Conservation (phyloP, 2,113 vertebrate species). For the Leptosomus discolor region DNA sequence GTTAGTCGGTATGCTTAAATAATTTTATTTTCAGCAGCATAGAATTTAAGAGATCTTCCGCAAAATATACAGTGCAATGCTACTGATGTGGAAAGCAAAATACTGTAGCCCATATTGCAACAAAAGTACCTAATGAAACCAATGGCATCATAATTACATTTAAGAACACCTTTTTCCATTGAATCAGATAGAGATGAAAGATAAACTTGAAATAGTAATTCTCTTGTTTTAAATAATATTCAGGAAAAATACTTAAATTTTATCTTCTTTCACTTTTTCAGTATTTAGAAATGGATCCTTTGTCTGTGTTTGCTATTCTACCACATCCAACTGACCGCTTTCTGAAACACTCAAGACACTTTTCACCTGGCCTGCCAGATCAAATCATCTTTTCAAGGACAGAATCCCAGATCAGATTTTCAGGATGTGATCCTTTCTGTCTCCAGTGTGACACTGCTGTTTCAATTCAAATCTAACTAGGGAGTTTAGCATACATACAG, state of each 20-base stretch:
- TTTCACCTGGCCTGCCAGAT: not conserved
- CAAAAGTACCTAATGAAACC: not conserved
- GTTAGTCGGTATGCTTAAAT: not conserved
- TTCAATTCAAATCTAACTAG: not conserved
- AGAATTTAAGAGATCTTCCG: not conserved
- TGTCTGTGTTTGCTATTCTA: not conserved
- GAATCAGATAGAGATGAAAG: not conserved
- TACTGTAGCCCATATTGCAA: rapidly evolving
- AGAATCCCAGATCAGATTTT: not conserved
- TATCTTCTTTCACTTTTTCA: not conserved
- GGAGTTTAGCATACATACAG: not conserved
- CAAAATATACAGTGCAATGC: not conserved
- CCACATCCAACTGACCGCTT: not conserved
- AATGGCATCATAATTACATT: not conserved
- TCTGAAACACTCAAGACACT: not conserved
- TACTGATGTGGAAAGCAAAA: not conserved
- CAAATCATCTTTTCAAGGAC: not conserved
- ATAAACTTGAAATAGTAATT: not conserved
- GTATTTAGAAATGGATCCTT: not conserved
- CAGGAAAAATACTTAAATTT: not conserved
- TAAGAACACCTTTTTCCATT: not conserved
- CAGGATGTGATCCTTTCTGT: not conserved
- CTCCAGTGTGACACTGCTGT: not conserved
- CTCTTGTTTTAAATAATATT: not conserved
- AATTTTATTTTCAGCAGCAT: not conserved